phyloP scores from a whole-genome alignment of 2,113 vertebrate species.

The Barnardius zonarius region DNA sequence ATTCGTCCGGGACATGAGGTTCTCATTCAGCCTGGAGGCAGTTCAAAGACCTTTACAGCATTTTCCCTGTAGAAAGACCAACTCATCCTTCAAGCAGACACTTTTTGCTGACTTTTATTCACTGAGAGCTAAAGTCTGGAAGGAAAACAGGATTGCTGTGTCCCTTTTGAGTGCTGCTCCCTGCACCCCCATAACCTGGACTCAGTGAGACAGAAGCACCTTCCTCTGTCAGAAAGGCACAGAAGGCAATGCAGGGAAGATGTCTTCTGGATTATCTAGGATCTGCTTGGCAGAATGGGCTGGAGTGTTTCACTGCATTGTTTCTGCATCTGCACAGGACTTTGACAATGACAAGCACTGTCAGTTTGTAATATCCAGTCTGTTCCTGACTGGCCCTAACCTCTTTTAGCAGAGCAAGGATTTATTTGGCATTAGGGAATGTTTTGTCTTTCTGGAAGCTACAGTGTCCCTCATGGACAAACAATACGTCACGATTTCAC shows the following conservation, averaged over 20 bases:
- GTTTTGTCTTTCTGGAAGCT: background rate
- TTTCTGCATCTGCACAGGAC: background rate
- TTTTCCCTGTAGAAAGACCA: background rate
- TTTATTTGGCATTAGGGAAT: background rate
- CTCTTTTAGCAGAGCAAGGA: background rate
- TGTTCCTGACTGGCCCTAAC: background rate
- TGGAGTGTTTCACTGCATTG: background rate
- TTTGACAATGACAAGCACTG: background rate
- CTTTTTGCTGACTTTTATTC: background rate
- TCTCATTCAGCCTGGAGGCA: conserved; percentile 27
- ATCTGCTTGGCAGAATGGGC: background rate
- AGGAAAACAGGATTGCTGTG: background rate
- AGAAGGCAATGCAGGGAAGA: background rate
- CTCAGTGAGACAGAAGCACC: background rate
- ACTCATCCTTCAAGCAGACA: background rate
- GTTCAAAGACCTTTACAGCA: conserved; percentile 8
- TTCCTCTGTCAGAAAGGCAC: background rate
- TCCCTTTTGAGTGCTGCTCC: background rate
- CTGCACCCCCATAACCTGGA: background rate
- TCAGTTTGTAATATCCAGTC: background rate
- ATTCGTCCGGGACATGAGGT: conserved; percentile 2
- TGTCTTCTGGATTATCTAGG: background rate
- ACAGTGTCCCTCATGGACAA: background rate
- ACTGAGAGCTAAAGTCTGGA: background rate
- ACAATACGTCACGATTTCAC: background rate